These are phyloP conservation scores for Calyptomena viridis DNA, from an alignment of 2,113 vertebrate species.

Conservation along the genomic window DNA sequence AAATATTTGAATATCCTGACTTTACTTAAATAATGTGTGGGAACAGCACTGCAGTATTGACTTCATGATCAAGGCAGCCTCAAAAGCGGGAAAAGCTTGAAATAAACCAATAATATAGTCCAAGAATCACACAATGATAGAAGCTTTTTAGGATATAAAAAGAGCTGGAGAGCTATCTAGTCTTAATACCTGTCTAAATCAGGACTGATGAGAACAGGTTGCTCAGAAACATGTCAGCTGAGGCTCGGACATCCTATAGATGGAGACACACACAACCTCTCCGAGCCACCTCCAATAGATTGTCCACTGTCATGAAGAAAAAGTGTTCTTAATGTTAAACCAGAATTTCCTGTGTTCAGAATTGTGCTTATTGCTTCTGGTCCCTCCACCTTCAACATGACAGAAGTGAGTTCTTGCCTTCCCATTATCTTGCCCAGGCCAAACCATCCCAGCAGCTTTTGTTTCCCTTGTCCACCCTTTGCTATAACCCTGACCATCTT, in stretches of 20 bases:
- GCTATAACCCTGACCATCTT: rapidly evolving
- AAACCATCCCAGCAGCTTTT: not conserved
- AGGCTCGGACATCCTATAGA: rapidly evolving
- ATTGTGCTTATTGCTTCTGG: not conserved
- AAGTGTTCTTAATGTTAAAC: not conserved
- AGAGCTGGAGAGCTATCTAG: not conserved
- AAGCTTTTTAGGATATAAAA: not conserved
- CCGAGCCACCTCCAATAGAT: not conserved
- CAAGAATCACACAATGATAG: not conserved
- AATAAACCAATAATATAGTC: not conserved
- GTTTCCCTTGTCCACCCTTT: not conserved
- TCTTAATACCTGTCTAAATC: not conserved
- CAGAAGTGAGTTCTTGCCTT: not conserved
- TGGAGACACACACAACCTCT: rapidly evolving
- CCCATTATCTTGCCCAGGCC: not conserved
- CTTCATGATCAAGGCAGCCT: not conserved
- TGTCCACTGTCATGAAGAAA: not conserved
- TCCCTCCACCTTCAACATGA: not conserved
- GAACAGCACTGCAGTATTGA: not conserved
- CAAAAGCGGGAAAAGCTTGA: not conserved
- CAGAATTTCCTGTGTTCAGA: not conserved
- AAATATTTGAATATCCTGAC: not conserved
- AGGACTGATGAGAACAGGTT: not conserved
- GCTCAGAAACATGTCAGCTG: not conserved
- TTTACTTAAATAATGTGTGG: not conserved